Evolutionary conservation across 2,888 invertebrate genomes (phyloP), one percentile per base, ranked within the genome.

Genomic region (Euphydryas editha): DNA sequence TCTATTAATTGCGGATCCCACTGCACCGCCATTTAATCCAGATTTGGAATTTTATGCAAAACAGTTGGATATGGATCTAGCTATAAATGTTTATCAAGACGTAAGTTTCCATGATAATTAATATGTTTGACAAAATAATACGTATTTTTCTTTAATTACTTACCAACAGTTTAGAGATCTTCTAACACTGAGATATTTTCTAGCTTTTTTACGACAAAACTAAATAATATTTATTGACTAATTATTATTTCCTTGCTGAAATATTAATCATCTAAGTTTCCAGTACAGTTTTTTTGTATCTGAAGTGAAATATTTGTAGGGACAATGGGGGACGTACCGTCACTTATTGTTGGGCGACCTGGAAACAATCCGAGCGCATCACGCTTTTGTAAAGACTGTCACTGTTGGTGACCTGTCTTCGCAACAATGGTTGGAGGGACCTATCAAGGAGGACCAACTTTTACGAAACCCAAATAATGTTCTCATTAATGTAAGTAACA

Each of bases 381-480:
- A 98, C 81, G 96, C 95, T 0, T 97, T 94, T 82, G 95, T 96
- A 2, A 97, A 97, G 85, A 95, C 96, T 0, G 78, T 94, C 15
- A 95, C 96, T 0, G 94, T 96, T 62, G 99, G 99, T 58, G 99
- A 99, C 82, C 90, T 99, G 62, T 96, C 97, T 0, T 96, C 97
- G 1, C 81, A 99, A 49, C 93, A 88, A 10, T 92, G 92, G 92
- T 86, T 98, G 7, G 95, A 98, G 84, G 96, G 96, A 0, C 90
- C 93, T 0, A 76, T 94, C 20, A 84, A 84, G 54, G 74, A 77
- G 11, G 78, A 88, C 67, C 84, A 84, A 17, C 68, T 62, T 0
- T 89, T 90, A 74, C 84, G 81, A 61, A 71, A 85, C 20, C 76
- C 79, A 0, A 80, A 83, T 1, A 84, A 74, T 42, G 58, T 85